Conservation (phyloP, 2,113 vertebrate species). For the Sitta europaea region DNA sequence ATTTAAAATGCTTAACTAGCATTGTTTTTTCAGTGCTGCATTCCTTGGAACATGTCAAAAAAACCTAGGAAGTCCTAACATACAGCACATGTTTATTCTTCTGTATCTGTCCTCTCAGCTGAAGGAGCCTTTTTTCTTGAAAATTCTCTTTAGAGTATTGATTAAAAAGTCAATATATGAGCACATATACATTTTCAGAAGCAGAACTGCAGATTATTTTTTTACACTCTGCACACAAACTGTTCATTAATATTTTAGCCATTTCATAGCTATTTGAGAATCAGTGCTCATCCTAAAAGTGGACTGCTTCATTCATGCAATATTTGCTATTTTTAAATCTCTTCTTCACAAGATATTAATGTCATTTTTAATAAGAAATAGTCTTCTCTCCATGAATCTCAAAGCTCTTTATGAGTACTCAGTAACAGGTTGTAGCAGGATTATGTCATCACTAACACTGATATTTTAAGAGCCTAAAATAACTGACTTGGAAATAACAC, state of each 20-base stretch:
- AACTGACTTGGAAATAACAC: not conserved
- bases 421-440: not conserved
- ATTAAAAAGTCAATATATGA: not conserved
- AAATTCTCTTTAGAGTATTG: not conserved
- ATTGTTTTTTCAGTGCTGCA: not conserved
- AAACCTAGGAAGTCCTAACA: not conserved
- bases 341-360: not conserved
- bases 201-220: not conserved
- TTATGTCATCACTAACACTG: not conserved
- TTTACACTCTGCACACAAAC: not conserved
- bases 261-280: not conserved
- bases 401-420: not conserved
- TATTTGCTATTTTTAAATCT: not conserved
- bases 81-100: not conserved
- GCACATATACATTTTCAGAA: not conserved
- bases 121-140: not conserved
- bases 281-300: not conserved
- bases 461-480: constrained; percentile 1
- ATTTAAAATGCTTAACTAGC: not conserved
- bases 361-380: not conserved
- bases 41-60: not conserved
- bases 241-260: not conserved
- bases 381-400: not conserved
- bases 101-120: not conserved
- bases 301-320: not conserved